Base-by-base conservation (phyloP, 2,113 vertebrate genomes). In the Acrocephalus kingi region DNA sequence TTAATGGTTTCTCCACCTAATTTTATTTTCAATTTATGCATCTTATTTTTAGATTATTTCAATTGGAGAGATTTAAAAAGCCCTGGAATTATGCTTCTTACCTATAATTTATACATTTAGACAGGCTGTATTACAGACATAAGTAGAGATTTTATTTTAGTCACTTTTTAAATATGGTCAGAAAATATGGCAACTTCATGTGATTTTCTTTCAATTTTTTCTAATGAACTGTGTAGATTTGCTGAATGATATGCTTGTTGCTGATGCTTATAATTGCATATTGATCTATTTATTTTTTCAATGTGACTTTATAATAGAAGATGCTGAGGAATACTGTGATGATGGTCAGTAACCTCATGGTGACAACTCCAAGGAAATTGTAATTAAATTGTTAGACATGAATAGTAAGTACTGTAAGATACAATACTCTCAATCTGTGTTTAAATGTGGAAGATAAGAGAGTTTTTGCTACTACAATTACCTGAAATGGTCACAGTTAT, bases 281-380 rank as follows among this genome's bases (percentile, higher is more conserved):
- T 94, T 0, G 39, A 96, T 85, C 84, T 78, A 66, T 94, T 90
- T 90, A 35, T 94, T 87, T 96, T 96, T 94, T 52, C 63, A 67
- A 28, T 87, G 46, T 91, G 49, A 77, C 71, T 95, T 90, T 66
- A 63, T 82, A 76, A 49, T 46, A 69, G 59, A 88, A 71, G 37
- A 43, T 69, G 33, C 62, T 71, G 35, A 85, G 45, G 37, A 73
- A 80, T 66, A 51, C 12, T 74, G 9, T 39, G 67, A 33, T 76
- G 56, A 46, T 69, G 51, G 11, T 82, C 45, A 43, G 45, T 76
- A 85, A 87, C 30, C 17, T 64, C 33, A 35, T 18, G 51, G 22
- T 69, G 55, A 69, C 9, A 61, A 3, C 35, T 63, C 52, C 20
- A 56, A 56, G 56, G 45, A 63, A 87, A 89, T 89, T 59, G 3